Evolutionary conservation across 2,113 vertebrate genomes (phyloP).

Genomic region (Merops nubicus): DNA sequence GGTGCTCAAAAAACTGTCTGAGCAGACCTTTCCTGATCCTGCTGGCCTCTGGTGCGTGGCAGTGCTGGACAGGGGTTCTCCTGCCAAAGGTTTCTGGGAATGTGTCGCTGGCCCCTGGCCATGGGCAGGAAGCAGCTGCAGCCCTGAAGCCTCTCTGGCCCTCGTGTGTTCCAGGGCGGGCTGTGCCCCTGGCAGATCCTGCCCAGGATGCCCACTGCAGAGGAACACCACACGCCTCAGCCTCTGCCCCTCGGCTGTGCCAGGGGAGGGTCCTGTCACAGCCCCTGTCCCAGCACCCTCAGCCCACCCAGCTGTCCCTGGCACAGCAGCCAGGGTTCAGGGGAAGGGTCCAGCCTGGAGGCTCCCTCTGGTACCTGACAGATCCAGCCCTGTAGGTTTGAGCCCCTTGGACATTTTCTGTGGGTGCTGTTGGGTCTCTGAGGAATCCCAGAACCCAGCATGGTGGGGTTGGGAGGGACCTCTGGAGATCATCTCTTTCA

Average conservation of each 20-base stretch:
- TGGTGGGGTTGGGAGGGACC: not conserved
- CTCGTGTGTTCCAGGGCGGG: accelerated
- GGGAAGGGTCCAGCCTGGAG: not conserved
- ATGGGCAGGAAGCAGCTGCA: not conserved
- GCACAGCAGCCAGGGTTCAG: not conserved
- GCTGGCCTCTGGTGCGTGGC: not conserved
- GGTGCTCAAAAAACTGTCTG: not conserved
- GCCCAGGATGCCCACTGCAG: not conserved
- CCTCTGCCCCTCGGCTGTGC: not conserved
- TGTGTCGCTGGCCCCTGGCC: not conserved
- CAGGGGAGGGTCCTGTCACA: not conserved
- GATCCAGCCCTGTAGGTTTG: not conserved
- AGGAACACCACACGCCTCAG: accelerated
- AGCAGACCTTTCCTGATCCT: not conserved
- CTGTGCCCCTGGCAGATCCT: not conserved
- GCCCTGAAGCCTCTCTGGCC: not conserved
- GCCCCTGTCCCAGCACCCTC: not conserved
- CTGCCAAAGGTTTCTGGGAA: slow-evolving; percentile 10
- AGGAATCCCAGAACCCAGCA: not conserved
- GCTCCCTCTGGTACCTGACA: not conserved
- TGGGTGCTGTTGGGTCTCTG: not conserved
- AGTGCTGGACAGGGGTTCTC: accelerated
- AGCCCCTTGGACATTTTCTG: not conserved
- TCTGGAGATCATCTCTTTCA: not conserved
- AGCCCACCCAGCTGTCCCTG: not conserved